Evolutionary conservation across 1,140 invertebrate species (phyloP).

Genomic region (Eufriesea mexicana): DNA sequence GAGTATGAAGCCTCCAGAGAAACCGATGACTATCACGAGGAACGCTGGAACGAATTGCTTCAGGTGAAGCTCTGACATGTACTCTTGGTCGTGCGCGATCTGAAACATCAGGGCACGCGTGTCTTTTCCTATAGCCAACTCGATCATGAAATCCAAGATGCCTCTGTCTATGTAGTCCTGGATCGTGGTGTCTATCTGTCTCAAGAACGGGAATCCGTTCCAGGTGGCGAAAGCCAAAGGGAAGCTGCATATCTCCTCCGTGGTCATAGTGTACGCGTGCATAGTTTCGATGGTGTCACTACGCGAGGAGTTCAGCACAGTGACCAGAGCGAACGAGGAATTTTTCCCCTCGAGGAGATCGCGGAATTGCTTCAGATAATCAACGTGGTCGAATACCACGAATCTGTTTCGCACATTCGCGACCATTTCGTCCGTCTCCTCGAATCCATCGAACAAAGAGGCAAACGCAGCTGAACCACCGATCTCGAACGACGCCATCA

Average conservation of each 20-base stretch:
- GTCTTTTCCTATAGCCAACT: background rate
- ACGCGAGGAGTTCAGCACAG: slow-evolving; percentile 70
- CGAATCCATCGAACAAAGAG: slow-evolving; percentile 44
- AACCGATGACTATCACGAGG: slow-evolving; percentile 71
- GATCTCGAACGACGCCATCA: slow-evolving; percentile 51
- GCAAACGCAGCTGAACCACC: slow-evolving; percentile 59
- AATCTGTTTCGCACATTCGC: slow-evolving; percentile 56
- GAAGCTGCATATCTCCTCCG: slow-evolving; percentile 69
- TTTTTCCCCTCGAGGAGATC: slow-evolving; percentile 64
- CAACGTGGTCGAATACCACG: slow-evolving; percentile 55
- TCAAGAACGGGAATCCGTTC: slow-evolving; percentile 70
- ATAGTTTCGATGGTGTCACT: slow-evolving; percentile 27
- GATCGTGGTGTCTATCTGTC: slow-evolving; percentile 63
- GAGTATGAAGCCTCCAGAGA: slow-evolving; percentile 15
- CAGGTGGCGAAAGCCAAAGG: slow-evolving; percentile 72
- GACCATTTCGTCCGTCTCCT: slow-evolving; percentile 28
- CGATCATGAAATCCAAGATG: slow-evolving; percentile 58
- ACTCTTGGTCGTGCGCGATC: background rate
- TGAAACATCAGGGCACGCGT: background rate
- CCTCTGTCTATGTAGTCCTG: slow-evolving; percentile 60
- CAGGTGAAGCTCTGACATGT: slow-evolving; percentile 54
- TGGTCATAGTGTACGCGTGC: slow-evolving; percentile 62
- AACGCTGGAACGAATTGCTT: slow-evolving; percentile 70
- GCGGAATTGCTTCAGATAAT: slow-evolving; percentile 48
- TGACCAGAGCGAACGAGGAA: slow-evolving; percentile 64